Conservation (phyloP, 2,113 vertebrate species). For the Zapornia atra region DNA sequence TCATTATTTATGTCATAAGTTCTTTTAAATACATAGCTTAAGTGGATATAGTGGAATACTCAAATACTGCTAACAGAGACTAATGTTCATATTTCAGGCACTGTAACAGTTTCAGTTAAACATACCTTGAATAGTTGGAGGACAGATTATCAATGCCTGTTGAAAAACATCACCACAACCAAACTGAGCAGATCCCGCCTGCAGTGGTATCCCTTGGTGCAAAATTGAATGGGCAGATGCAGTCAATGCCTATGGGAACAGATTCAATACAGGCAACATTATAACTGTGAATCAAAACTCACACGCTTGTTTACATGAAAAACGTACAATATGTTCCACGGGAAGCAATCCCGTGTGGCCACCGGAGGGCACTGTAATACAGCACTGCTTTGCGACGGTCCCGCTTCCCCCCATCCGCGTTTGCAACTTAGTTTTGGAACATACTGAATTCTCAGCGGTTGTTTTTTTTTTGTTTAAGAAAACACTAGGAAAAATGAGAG, state of each 20-base stretch:
- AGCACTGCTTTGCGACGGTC: background rate
- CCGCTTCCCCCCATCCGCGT: background rate
- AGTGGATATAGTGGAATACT: background rate
- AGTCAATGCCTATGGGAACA: constrained; percentile 81
- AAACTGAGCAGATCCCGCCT: constrained; percentile 91
- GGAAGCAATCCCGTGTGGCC: background rate
- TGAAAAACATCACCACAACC: constrained; percentile 94
- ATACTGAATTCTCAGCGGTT: fast-evolving
- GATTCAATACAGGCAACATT: background rate
- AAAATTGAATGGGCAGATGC: constrained; percentile 89
- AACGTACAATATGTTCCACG: background rate
- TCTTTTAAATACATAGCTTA: background rate
- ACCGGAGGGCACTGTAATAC: constrained; percentile 26
- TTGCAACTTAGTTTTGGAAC: background rate
- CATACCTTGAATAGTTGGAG: constrained; percentile 92
- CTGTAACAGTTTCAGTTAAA: background rate
- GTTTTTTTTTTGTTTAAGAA: background rate
- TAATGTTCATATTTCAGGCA: background rate
- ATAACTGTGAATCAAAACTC: background rate
- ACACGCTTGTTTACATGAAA: background rate
- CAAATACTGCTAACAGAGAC: background rate
- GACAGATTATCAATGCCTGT: constrained; percentile 94
- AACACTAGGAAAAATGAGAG: background rate
- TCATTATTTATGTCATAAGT: background rate
- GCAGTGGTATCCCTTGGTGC: constrained; percentile 93